Base-by-base conservation (phyloP, 1,140 invertebrate genomes). In the Dreissena polymorpha region DNA sequence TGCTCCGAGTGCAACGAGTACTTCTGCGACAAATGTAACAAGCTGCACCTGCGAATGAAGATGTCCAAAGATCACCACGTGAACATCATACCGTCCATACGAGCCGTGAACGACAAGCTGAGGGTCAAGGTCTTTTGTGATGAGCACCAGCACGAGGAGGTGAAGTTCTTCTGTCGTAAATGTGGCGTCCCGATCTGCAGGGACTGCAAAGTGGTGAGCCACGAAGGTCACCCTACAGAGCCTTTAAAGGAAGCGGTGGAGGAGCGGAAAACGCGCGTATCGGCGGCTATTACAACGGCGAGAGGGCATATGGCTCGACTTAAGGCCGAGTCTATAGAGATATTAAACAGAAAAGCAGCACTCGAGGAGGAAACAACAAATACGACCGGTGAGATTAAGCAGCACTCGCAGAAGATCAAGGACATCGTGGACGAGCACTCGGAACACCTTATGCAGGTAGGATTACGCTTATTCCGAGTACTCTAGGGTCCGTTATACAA, bases 1-100 rank as follows among this genome's bases (percentile, higher is more conserved):
- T 82, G 79, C 73, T 82, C 79, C 25, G 79, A 82, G 67, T 82
- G 79, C 25, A 82, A 82, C 55, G 79, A 82, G 21, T 82, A 25
- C 51, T 82, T 82, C 27, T 82, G 79, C 57, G 79, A 82, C 57
- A 73, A 74, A 74, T 82, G 79, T 25, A 82, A 82, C 50, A 73
- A 74, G 21, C 63, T 82, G n/a, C 79, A 82, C 57, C 63, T 82
- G 16, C 27, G 79, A 55, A 82, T 82, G 79, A 82, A 70, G 68
- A 82, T 82, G 71, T 57, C 69, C 10, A 69, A 70, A 51, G 70
- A 82, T 27, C 79, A 82, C 29, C 79, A 82, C 55, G 71, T 82
- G 10, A 74, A 55, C 51, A 82, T 82, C 27, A 39, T 82, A 12
- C 71, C 79, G 1, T 73, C 79, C 12, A 74, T 82, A 25, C 63